Evolutionary conservation across 2,113 vertebrate genomes (phyloP).

Genomic region (Labrus mixtus): DNA sequence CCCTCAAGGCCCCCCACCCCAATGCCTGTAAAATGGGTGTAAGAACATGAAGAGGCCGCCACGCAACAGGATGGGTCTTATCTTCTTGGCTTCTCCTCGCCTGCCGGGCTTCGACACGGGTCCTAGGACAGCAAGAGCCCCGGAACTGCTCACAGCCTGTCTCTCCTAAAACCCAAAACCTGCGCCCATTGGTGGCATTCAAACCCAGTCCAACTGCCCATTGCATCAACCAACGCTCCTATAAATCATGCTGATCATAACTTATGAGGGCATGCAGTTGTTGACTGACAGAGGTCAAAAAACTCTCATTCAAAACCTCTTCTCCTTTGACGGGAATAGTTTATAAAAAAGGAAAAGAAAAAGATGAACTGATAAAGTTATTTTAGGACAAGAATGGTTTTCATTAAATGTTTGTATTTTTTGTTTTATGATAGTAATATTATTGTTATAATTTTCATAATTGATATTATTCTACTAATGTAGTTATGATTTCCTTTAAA

Average conservation of each 20-base stretch:
- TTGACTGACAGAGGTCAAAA: slow-evolving; percentile 43
- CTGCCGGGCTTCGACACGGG: slow-evolving; percentile 46
- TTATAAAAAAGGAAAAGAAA: slow-evolving; percentile 28
- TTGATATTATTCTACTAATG: slow-evolving; percentile 79
- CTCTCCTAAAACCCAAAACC: slow-evolving; percentile 33
- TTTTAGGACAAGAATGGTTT: slow-evolving; percentile 74
- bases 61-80: slow-evolving; percentile 67
- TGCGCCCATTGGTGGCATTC: slow-evolving; percentile 31
- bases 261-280: slow-evolving; percentile 49
- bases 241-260: slow-evolving; percentile 49
- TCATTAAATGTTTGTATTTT: slow-evolving; percentile 77
- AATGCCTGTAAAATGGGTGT: slow-evolving; percentile 77
- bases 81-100: slow-evolving; percentile 44
- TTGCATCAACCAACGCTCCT: slow-evolving; percentile 36
- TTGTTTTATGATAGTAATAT: slow-evolving; percentile 78
- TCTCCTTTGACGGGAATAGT: slow-evolving; percentile 58
- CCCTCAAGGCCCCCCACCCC: slow-evolving; percentile 72
- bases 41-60: slow-evolving; percentile 71
- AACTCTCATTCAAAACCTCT: slow-evolving; percentile 65
- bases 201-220: slow-evolving; percentile 33
- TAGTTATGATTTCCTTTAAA: slow-evolving; percentile 83
- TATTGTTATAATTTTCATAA: slow-evolving; percentile 80
- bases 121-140: slow-evolving; percentile 54
- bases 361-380: slow-evolving; percentile 72
- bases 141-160: not conserved